These are phyloP conservation scores for Hirundo rustica DNA, from an alignment of 2,797 vertebrate genomes.

Conservation along the genomic window DNA sequence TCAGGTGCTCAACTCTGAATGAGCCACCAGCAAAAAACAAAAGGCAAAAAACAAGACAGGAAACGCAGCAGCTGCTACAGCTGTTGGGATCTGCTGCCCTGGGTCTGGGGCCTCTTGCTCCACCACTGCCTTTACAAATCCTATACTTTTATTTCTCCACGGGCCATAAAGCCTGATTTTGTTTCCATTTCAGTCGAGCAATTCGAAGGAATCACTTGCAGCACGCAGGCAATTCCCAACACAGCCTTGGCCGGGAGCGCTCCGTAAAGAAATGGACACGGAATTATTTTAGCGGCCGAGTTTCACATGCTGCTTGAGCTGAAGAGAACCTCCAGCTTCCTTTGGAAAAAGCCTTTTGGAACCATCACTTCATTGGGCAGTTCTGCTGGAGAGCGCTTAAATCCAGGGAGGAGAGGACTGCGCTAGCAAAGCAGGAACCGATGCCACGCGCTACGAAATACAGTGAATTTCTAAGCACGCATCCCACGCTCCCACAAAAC, in stretches of 20 bases:
- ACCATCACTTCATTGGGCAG: background rate
- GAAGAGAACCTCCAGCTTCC: background rate
- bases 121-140: background rate
- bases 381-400: background rate
- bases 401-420: background rate
- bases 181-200: fast-evolving
- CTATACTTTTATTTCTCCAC: background rate
- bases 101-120: background rate
- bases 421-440: background rate
- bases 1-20: background rate
- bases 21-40: background rate
- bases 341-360: background rate
- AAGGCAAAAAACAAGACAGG: background rate
- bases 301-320: fast-evolving
- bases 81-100: background rate
- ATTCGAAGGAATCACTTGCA: fast-evolving
- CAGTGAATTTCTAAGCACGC: background rate
- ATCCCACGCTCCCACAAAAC: background rate
- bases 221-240: background rate
- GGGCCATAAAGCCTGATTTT: background rate
- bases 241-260: background rate
- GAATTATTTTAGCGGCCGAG: background rate
- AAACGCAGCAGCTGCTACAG: background rate
- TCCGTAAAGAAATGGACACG: background rate
- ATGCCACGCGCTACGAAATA: background rate